Evolutionary conservation across 1,140 invertebrate genomes (phyloP).

Genomic region (Bombus polaris): DNA sequence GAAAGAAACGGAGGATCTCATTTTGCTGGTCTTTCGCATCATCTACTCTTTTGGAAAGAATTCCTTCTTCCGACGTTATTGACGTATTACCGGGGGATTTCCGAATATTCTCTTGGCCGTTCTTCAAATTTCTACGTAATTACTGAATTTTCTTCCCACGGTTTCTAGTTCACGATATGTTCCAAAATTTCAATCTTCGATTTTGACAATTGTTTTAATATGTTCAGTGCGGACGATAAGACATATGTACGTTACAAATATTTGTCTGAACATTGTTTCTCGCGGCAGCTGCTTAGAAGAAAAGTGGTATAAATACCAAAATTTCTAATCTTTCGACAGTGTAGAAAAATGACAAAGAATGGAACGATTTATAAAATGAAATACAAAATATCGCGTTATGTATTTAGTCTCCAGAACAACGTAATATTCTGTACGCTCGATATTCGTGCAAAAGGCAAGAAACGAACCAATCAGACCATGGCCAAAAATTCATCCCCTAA

Average conservation of each 20-base stretch:
- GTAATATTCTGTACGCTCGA: not conserved
- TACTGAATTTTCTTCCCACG: not conserved
- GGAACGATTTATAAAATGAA: too few relatives aligned
- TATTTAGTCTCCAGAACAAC: too few relatives aligned
- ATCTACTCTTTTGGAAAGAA: not conserved
- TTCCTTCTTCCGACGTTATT: constrained; percentile 1
- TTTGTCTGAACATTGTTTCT: too few relatives aligned
- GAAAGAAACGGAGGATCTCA: constrained; percentile 34
- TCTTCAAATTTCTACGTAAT: not conserved
- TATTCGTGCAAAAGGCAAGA: not conserved
- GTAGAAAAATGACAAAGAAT: too few relatives aligned
- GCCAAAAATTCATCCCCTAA: not conserved
- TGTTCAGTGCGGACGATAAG: too few relatives aligned
- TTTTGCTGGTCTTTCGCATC: constrained; percentile 32
- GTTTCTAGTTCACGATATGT: not conserved
- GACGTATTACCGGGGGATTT: not conserved
- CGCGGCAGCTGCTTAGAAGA: too few relatives aligned
- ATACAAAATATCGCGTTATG: too few relatives aligned
- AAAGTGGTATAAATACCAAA: too few relatives aligned
- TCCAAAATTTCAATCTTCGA: not conserved
- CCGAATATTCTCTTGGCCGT: not conserved
- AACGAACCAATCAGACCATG: not conserved
- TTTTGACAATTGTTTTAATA: not conserved
- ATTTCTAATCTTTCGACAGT: too few relatives aligned
- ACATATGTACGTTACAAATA: accelerated